Evolutionary conservation across 2,888 invertebrate species (phyloP).

Genomic region (Lycaena phlaeas): DNA sequence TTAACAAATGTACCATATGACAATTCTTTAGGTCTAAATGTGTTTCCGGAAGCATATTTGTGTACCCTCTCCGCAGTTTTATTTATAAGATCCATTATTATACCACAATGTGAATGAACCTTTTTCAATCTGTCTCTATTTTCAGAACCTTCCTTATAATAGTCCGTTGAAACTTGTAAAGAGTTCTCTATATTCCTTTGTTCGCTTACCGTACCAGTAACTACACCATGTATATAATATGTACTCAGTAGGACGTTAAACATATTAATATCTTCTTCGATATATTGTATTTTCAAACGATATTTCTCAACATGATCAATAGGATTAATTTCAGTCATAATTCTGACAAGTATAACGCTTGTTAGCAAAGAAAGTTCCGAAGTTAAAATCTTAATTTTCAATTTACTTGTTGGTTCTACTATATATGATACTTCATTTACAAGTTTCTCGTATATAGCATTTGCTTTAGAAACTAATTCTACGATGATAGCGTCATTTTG

Average conservation of each 20-base stretch:
- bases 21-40: slow-evolving; percentile 66
- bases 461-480: slow-evolving; percentile 28
- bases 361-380: slow-evolving; percentile 48
- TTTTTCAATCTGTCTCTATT: slow-evolving; percentile 33
- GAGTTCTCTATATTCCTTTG: slow-evolving; percentile 37
- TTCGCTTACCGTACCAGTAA: slow-evolving; percentile 40
- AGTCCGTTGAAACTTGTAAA: slow-evolving; percentile 31
- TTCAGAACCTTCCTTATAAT: slow-evolving; percentile 25
- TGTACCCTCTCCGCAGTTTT: slow-evolving; percentile 39
- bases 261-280: slow-evolving; percentile 77
- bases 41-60: slow-evolving; percentile 68
- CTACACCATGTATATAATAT: slow-evolving; percentile 69
- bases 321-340: slow-evolving; percentile 76
- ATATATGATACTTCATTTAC: slow-evolving; percentile 15
- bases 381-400: slow-evolving; percentile 33
- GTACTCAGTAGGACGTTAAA: slow-evolving; percentile 69
- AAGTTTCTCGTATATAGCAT: slow-evolving; percentile 28
- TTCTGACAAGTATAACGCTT: slow-evolving; percentile 69
- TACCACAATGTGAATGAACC: slow-evolving; percentile 60
- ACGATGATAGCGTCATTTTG: slow-evolving; percentile 26
- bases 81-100: slow-evolving; percentile 48
- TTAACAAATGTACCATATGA: slow-evolving; percentile 66
- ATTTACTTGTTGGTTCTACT: slow-evolving; percentile 11
- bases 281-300: slow-evolving; percentile 79
- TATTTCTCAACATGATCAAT: slow-evolving; percentile 90